Evolutionary conservation across 2,888 invertebrate species (phyloP).

Genomic region (Tenthredo distinguenda): DNA sequence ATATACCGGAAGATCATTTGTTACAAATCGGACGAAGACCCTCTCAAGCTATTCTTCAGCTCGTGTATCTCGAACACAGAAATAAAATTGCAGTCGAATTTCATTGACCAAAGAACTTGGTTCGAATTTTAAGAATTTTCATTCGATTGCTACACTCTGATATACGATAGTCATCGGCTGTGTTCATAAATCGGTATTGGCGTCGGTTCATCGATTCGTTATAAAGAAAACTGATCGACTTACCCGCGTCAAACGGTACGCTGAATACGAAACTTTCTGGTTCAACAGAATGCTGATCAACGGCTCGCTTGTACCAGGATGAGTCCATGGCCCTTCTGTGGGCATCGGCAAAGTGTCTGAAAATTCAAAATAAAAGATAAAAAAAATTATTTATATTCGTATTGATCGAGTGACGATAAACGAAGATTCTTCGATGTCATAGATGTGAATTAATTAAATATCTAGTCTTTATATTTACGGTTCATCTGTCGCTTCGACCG

Average conservation of each 20-base stretch:
- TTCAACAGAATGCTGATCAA: slow-evolving; percentile 92
- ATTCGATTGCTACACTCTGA: neutral
- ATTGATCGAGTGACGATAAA: slow-evolving; percentile 50
- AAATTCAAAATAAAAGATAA: slow-evolving; percentile 27
- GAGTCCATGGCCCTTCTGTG: slow-evolving; percentile 92
- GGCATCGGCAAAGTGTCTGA: slow-evolving; percentile 90
- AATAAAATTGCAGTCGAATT: neutral
- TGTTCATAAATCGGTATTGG: neutral
- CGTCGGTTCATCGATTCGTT: neutral
- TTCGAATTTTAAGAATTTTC: neutral
- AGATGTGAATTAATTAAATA: neutral
- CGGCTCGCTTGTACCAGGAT: slow-evolving; percentile 94
- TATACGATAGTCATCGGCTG: too few relatives aligned
- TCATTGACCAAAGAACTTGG: neutral
- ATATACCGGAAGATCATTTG: neutral
- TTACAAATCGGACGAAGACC: neutral
- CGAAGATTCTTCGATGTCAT: too few relatives aligned
- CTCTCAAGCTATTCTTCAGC: neutral
- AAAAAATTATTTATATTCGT: slow-evolving; percentile 54
- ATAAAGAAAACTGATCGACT: slow-evolving; percentile 54
- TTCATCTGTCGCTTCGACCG: slow-evolving; percentile 84
- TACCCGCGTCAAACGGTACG: slow-evolving; percentile 88
- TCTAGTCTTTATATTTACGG: slow-evolving; percentile 81
- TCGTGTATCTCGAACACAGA: neutral
- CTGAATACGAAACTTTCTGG: slow-evolving; percentile 95